These are phyloP conservation scores for Cotesia typhae DNA, from an alignment of 1,140 invertebrate species.

Conservation along the genomic window DNA sequence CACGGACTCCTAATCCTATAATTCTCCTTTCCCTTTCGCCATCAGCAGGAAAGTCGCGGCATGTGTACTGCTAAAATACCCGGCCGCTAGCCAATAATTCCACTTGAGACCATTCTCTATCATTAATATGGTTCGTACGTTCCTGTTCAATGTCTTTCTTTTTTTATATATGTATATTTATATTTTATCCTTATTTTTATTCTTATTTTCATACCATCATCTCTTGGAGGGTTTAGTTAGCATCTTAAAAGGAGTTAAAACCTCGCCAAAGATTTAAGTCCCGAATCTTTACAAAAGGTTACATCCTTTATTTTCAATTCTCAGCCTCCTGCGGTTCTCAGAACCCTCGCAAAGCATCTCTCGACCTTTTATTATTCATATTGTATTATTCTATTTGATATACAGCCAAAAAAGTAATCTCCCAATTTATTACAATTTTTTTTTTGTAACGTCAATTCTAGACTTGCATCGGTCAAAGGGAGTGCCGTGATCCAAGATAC, in stretches of 20 bases:
- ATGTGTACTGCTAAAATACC: constrained; percentile 51
- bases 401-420: too few relatives aligned
- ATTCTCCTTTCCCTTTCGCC: constrained; percentile 37
- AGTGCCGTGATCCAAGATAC: constrained; percentile 15
- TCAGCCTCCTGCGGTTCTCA: too few relatives aligned
- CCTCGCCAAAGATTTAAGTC: too few relatives aligned
- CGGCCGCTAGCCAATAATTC: constrained; percentile 47
- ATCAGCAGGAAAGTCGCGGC: constrained; percentile 28
- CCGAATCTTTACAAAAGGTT: too few relatives aligned
- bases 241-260: too few relatives aligned
- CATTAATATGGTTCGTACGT: constrained; percentile 19
- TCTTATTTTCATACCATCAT: too few relatives aligned
- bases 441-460: background rate
- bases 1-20: constrained; percentile 4
- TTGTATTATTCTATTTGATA: too few relatives aligned
- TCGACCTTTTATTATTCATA: too few relatives aligned
- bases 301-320: too few relatives aligned
- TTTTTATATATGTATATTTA: background rate
- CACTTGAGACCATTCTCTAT: constrained; percentile 40
- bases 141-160: background rate
- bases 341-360: too few relatives aligned
- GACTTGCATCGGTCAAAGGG: background rate
- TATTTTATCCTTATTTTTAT: background rate
- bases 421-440: background rate
- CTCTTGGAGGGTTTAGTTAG: too few relatives aligned